Conservation (phyloP, 2,113 vertebrate species). For the Tonatia bakeri region DNA sequence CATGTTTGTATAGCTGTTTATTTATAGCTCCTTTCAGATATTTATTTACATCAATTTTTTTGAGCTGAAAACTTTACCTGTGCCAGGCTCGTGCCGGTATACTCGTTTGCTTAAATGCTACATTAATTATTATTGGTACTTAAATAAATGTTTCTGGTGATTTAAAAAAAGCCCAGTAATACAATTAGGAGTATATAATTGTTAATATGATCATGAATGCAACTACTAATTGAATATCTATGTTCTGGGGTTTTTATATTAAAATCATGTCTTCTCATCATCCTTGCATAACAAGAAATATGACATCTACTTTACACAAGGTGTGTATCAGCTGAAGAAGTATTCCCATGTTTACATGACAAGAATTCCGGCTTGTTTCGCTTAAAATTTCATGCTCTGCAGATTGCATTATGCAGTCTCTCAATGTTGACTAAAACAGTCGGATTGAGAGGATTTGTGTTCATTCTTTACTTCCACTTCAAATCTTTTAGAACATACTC, state of each 20-base stretch:
- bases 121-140: background rate
- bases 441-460: background rate
- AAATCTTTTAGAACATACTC: background rate
- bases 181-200: background rate
- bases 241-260: background rate
- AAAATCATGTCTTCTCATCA: background rate
- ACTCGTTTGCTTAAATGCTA: background rate
- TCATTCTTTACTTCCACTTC: background rate
- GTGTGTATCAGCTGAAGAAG: background rate
- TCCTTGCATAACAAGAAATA: background rate
- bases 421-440: background rate
- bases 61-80: background rate
- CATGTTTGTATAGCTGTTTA: background rate
- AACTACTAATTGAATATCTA: background rate
- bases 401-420: background rate
- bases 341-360: background rate
- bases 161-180: background rate
- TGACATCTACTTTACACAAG: background rate
- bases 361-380: background rate
- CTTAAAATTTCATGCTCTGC: background rate
- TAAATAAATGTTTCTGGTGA: background rate
- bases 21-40: constrained; percentile 34
- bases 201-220: background rate
- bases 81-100: background rate
- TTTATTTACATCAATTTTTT: constrained; percentile 25